These are phyloP conservation scores for Acronicta leporina DNA, from an alignment of 2,888 invertebrate species.

Conservation along the genomic window DNA sequence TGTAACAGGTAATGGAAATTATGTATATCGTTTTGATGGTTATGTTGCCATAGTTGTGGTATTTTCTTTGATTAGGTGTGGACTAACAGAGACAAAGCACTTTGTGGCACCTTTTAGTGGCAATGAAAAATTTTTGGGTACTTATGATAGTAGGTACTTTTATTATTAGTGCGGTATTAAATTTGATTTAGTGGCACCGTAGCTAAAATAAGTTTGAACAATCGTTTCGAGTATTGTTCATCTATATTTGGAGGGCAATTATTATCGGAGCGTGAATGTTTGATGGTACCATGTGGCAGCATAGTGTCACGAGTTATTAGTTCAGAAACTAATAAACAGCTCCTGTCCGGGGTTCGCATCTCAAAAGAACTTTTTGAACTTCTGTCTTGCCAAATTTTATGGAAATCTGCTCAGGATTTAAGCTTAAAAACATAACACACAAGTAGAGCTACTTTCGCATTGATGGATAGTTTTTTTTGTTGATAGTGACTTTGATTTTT, in stretches of 20 bases:
- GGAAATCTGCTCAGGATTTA: too few relatives aligned
- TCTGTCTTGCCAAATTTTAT: too few relatives aligned
- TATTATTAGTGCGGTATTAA: constrained; percentile 54
- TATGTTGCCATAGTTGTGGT: constrained; percentile 6
- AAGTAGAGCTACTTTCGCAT: too few relatives aligned
- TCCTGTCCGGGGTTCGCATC: too few relatives aligned
- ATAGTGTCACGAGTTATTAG: constrained; percentile 13
- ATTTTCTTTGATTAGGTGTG: constrained; percentile 46
- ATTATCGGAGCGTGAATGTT: constrained; percentile 9
- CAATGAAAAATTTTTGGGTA: constrained; percentile 35
- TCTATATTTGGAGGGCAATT: constrained; percentile 44
- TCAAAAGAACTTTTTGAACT: too few relatives aligned
- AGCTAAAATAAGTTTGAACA: constrained; percentile 39
- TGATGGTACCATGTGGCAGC: constrained; percentile 15
- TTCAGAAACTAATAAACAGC: constrained; percentile 11
- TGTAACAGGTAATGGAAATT: constrained; percentile 23
- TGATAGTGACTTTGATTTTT: not conserved
- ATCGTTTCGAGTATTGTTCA: constrained; percentile 41
- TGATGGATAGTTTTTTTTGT: not conserved
- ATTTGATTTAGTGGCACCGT: constrained; percentile 51
- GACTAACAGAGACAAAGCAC: constrained; percentile 50
- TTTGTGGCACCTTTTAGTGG: constrained; percentile 48
- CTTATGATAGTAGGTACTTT: constrained; percentile 41
- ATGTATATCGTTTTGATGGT: not conserved
- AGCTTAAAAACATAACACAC: too few relatives aligned